Conservation (phyloP, 2,113 vertebrate genomes). For the Carollia perspicillata region DNA sequence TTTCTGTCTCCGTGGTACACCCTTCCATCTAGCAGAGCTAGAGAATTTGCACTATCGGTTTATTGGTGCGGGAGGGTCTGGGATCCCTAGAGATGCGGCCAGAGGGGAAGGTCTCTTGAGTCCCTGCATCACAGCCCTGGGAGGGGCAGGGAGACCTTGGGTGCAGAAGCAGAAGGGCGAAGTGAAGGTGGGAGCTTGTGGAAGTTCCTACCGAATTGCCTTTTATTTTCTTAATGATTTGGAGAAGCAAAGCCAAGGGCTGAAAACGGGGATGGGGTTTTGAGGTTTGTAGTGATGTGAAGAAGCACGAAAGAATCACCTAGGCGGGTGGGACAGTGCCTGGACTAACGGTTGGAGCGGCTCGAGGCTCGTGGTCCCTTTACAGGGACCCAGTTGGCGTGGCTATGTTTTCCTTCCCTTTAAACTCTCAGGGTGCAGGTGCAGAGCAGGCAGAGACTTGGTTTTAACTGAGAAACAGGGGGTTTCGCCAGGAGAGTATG, state of each 20-base stretch:
- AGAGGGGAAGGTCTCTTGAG: background rate
- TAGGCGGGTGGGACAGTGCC: background rate
- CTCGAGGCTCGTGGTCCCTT: background rate
- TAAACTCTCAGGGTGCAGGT: background rate
- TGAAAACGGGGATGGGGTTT: background rate
- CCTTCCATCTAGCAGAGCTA: background rate
- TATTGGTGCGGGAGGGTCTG: background rate
- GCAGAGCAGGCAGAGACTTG: background rate
- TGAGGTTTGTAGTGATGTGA: background rate
- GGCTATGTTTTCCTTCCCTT: background rate
- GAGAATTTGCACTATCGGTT: background rate
- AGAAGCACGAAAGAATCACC: background rate
- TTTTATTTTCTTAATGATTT: background rate
- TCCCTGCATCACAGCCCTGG: background rate
- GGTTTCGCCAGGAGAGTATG: background rate
- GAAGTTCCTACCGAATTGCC: background rate
- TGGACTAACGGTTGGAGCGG: rapidly evolving
- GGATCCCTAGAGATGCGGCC: background rate
- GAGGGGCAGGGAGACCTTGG: background rate
- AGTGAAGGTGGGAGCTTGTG: background rate
- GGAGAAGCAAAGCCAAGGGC: background rate
- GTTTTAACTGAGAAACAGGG: background rate
- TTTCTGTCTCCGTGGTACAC: background rate
- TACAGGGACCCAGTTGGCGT: rapidly evolving
- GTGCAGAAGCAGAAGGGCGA: background rate